phyloP scores from a whole-genome alignment of 2,888 invertebrate genomes.

The Chorisops tibialis region DNA sequence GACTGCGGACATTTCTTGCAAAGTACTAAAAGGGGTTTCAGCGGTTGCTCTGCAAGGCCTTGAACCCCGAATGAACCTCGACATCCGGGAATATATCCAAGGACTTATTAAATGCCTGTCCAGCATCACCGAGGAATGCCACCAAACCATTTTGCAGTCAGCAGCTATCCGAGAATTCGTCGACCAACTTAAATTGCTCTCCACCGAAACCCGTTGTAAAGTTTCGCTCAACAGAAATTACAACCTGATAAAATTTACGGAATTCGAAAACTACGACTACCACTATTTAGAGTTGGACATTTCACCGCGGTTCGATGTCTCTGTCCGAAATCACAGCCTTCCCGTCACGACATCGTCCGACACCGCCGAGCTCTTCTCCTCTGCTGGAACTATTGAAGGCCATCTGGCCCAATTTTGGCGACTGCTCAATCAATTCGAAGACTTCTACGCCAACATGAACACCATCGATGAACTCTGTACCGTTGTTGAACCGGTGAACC shows the following conservation, averaged over 20 bases:
- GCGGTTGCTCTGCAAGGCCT: background rate
- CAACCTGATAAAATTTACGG: constrained; percentile 39
- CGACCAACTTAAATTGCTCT: background rate
- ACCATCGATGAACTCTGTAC: constrained; percentile 49
- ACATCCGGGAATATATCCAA: background rate
- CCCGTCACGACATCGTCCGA: constrained; percentile 36
- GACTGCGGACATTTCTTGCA: background rate
- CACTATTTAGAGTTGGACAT: constrained; percentile 44
- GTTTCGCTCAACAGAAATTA: background rate
- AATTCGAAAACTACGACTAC: constrained; percentile 40
- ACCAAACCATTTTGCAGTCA: background rate
- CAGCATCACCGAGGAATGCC: background rate
- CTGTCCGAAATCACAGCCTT: constrained; percentile 42
- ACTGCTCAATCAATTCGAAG: constrained; percentile 42
- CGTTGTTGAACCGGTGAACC: constrained; percentile 44
- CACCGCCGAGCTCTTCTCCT: background rate
- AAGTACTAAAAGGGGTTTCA: background rate
- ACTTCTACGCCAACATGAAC: constrained; percentile 44
- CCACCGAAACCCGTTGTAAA: background rate
- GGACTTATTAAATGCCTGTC: background rate
- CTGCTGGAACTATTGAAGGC: constrained; percentile 24
- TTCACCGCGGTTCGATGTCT: constrained; percentile 19
- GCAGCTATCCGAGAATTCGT: background rate
- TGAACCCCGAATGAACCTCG: background rate
- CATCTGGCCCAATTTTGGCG: constrained; percentile 39